Conservation (phyloP, 2,797 vertebrate species). For the Huso huso region DNA sequence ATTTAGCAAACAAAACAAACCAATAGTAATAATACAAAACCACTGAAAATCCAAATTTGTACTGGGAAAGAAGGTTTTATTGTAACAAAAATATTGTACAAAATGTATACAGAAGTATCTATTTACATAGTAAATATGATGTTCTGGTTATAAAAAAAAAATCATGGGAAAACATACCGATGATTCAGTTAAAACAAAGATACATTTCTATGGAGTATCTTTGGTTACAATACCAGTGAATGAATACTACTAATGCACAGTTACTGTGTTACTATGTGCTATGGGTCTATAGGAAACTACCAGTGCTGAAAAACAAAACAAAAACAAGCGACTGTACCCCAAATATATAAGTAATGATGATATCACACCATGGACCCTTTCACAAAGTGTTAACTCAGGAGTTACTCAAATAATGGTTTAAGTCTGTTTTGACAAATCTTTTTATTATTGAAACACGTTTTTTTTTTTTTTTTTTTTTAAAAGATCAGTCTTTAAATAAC, state of each 20-base stretch:
- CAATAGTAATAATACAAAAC: too few relatives aligned
- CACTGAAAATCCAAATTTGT: too few relatives aligned
- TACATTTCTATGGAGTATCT: constrained; percentile 4
- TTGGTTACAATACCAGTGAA: constrained; percentile 14
- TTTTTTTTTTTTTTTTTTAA: too few relatives aligned
- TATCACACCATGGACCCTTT: background rate
- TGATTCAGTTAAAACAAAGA: constrained; percentile 11
- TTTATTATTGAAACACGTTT: too few relatives aligned
- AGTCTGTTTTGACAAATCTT: too few relatives aligned
- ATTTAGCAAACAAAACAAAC: too few relatives aligned
- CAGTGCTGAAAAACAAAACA: background rate
- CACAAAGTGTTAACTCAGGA: background rate
- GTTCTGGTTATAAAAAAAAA: constrained; percentile 33
- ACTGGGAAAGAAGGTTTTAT: constrained; percentile 31
- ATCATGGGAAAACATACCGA: constrained; percentile 17
- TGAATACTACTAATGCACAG: constrained; percentile 1
- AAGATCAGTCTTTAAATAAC: background rate
- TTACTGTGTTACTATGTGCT: constrained; percentile 3
- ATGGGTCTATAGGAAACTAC: constrained; percentile 5
- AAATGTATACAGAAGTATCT: constrained; percentile 36
- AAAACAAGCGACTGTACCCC: background rate
- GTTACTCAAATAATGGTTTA: too few relatives aligned
- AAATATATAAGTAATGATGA: background rate
- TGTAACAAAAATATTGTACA: constrained; percentile 34
- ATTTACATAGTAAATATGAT: constrained; percentile 36